Evolutionary conservation across 2,113 vertebrate species (phyloP).

Genomic region (Ariopsis seemanni): DNA sequence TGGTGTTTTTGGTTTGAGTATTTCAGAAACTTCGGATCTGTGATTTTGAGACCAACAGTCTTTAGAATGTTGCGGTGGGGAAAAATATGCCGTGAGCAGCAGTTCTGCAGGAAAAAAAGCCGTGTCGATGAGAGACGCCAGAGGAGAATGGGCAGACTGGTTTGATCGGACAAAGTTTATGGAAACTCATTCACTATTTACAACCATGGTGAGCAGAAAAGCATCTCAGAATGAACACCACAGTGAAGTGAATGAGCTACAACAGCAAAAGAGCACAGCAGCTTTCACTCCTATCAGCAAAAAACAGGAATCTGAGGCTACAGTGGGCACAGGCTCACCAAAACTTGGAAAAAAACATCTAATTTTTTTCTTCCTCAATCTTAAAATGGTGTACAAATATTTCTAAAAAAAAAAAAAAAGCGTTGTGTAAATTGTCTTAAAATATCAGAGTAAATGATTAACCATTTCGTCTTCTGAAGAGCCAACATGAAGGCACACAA

Average conservation of each 20-base stretch:
- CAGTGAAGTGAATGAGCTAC: neutral
- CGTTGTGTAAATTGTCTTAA: neutral
- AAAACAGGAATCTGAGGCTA: neutral
- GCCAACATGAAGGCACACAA: neutral
- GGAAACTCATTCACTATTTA: neutral
- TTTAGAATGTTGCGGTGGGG: neutral
- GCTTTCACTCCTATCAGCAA: neutral
- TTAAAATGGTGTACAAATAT: neutral
- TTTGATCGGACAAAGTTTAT: neutral
- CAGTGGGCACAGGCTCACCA: neutral
- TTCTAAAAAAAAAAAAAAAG: neutral
- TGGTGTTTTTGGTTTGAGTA: neutral
- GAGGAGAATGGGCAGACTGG: neutral
- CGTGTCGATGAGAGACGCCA: neutral
- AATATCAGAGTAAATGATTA: neutral
- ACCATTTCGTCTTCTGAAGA: neutral
- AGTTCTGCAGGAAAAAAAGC: neutral
- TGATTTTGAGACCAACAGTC: neutral
- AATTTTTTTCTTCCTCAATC: neutral
- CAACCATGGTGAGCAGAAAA: neutral
- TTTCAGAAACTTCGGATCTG: neutral
- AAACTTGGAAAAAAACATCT: neutral
- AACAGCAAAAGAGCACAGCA: neutral
- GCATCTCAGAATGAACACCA: neutral
- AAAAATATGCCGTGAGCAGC: no score